Evolutionary conservation across 2,113 vertebrate species (phyloP).

Genomic region (Myrmecophaga tridactyla): DNA sequence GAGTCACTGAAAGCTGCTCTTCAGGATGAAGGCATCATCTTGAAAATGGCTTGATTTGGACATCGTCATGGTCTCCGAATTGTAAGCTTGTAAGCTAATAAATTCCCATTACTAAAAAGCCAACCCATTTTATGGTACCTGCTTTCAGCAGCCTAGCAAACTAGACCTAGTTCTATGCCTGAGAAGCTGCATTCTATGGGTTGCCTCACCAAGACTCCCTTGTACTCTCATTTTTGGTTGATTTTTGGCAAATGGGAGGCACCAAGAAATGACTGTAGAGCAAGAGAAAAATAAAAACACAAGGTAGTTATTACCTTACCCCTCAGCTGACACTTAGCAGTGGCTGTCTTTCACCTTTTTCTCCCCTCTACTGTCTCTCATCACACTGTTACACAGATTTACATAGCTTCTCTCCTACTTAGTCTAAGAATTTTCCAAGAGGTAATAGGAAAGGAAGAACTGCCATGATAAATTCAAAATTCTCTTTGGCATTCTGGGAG

Average conservation of each 20-base stretch:
- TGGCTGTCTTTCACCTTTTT: neutral
- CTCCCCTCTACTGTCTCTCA: neutral
- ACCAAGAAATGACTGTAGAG: neutral
- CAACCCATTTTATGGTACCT: too few species aligned
- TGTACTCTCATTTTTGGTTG: neutral
- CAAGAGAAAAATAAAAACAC: neutral
- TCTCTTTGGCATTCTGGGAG: neutral
- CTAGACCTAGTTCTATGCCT: neutral
- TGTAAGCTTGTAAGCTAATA: too few species aligned
- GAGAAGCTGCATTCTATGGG: neutral
- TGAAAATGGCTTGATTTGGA: too few species aligned
- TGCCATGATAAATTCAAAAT: neutral
- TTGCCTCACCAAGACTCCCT: neutral
- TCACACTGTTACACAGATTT: too few species aligned
- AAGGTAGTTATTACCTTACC: neutral
- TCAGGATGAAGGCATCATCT: too few species aligned
- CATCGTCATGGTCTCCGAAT: too few species aligned
- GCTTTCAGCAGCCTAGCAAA: too few species aligned
- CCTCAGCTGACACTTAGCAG: neutral
- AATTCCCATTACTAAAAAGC: too few species aligned
- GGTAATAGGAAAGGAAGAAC: neutral
- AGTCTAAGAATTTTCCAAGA: neutral
- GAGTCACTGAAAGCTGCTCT: too few species aligned
- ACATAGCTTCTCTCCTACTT: neutral
- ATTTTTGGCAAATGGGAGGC: neutral